Evolutionary conservation across 2,113 vertebrate genomes (phyloP).

Genomic region (Mustelus asterias): DNA sequence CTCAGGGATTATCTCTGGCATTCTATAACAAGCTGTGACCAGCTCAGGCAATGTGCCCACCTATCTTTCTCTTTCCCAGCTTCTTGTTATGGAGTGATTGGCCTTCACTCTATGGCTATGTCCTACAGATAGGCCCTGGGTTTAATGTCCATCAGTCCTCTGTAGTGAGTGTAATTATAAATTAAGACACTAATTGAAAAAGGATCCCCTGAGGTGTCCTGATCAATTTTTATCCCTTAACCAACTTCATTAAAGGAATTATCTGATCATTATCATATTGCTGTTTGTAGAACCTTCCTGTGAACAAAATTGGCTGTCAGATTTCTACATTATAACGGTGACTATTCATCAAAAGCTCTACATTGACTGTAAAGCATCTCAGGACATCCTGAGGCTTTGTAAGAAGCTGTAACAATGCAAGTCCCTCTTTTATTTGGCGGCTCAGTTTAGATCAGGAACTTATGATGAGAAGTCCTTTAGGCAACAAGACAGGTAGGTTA

Average conservation of each 20-base stretch:
- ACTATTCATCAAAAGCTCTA: not conserved
- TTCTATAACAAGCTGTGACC: not conserved
- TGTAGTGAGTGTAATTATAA: not conserved
- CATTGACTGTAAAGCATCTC: not conserved
- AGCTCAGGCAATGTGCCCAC: not conserved
- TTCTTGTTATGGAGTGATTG: not conserved
- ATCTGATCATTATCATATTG: not conserved
- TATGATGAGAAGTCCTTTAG: not conserved
- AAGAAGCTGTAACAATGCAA: not conserved
- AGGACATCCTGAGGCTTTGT: not conserved
- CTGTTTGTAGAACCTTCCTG: not conserved
- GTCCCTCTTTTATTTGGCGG: not conserved
- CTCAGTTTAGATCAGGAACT: not conserved
- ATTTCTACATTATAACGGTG: not conserved
- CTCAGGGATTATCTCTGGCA: not conserved
- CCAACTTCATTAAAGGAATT: too few species aligned
- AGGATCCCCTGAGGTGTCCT: too few species aligned
- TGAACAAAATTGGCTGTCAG: not conserved
- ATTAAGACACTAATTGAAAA: not conserved
- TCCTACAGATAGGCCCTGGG: not conserved
- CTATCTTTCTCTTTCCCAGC: not conserved
- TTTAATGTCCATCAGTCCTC: not conserved
- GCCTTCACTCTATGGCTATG: not conserved
- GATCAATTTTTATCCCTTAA: not conserved
- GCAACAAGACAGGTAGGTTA: not conserved